Evolutionary conservation across 1,140 invertebrate genomes (phyloP), one percentile per base, ranked within the genome.

Genomic region (Bombus soroeensis): DNA sequence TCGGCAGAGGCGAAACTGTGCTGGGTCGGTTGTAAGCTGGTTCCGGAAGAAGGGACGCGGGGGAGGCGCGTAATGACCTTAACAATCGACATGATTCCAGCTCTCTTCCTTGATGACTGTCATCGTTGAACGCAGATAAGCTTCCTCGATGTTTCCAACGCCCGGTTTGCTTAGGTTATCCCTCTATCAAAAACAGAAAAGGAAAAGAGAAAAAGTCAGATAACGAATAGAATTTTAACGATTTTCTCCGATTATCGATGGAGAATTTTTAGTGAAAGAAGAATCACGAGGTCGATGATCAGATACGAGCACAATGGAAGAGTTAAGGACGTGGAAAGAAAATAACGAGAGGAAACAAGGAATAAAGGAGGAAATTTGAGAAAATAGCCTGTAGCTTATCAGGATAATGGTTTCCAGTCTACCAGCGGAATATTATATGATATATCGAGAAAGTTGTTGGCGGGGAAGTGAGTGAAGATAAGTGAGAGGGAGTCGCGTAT

Each of bases 41-140:
- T 76, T 79, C 88, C 88, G 88, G 89, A 90, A 89, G 85, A 71
- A 71, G 85, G 73, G 80, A 37, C 47, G 73, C 57, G 81, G 88
- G 81, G 77, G 89, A 81, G 88, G 68, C 72, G 68, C 82, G 73
- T 89, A 90, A 89, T 89, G 88, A 90, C 85, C 81, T 90, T 87
- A 89, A 77, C 88, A 89, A 90, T 89, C 89, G 77, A 84, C 81
- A 80, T 87, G 72, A 86, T 83, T 81, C 85, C 57, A 87, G 89
- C 81, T 84, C 81, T 80, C 85, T 90, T 90, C 78, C 88, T 89
- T 75, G 85, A 83, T 83, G 73, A 83, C 73, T 57, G 72, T 83
- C 73, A 76, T 64, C 80, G 80, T 70, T 39, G 53, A 43, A 62
- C 72, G 64, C 57, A 72, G 80, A 76, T 86, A 86, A 86, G 81